Base-by-base conservation (phyloP, 2,113 vertebrate species). In the Channa argus region DNA sequence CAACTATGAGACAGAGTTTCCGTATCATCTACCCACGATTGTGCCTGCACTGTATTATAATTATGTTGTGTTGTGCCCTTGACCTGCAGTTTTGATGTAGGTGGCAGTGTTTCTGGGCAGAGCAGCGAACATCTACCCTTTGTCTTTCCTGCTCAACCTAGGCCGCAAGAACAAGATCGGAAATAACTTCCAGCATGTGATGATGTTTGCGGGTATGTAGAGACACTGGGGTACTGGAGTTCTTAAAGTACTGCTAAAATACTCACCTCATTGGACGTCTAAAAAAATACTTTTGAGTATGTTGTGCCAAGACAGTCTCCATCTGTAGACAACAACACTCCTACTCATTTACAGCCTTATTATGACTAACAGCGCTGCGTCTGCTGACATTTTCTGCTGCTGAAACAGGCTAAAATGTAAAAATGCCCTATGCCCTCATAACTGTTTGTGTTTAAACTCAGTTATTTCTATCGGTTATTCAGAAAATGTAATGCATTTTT, bases 151-250 rank as follows among this genome's bases (percentile, higher is more conserved):
- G 88, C 94, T 99, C 83, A 99, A 99, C 93, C 70, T 99, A 87
- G 97, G 97, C 43, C 96, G 98, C 78, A 96, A 94, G 90, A 96
- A 97, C 91, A 98, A 97, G 92, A 99, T 99, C 1, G 89, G 96
- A 71, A 95, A 92, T 4, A 97, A 98, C 87, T 95, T 98, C 79
- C 98, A 99, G 84, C 97, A 99, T 13, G 97, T 99, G 93, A 99
- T 99, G 97, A 99, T 99, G 98, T 99, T 99, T 94, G 96, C 98
- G 90, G 98, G 98, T 98, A 94, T 1, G 7, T 37, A 2, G 12
- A 15, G 34, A 37, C 8, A 34, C 62, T 34, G 1, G 0, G 6
- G 24, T 44, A 7, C 44, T 7, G 3, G 0, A 34, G 41, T 24
- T 14, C 24, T 24, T 14, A 14, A 54, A 41, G 9, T 15, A 36